Evolutionary conservation across 1,140 invertebrate species (phyloP).

Genomic region (Brachystomella parvula): DNA sequence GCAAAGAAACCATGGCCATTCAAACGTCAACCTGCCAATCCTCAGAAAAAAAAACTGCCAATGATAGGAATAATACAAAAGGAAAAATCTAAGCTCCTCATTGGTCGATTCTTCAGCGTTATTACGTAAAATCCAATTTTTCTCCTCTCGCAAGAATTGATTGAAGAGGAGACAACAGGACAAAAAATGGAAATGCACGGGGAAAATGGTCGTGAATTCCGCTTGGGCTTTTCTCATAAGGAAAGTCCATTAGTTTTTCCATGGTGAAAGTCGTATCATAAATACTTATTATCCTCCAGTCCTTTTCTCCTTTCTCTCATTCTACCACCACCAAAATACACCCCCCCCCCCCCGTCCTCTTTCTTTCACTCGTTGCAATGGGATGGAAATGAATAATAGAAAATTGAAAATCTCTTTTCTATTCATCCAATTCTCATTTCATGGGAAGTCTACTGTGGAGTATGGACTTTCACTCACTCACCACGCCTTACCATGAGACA

Average conservation of each 20-base stretch:
- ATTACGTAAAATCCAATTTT: no score
- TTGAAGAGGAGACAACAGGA: neutral
- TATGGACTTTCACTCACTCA: constrained; percentile 3
- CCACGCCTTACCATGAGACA: neutral
- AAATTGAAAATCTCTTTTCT: constrained; percentile 2
- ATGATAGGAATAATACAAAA: no score
- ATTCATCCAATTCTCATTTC: constrained; percentile 9
- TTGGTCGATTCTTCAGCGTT: no score
- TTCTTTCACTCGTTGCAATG: neutral
- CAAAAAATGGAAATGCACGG: neutral
- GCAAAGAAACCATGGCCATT: neutral
- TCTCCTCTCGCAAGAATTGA: no score
- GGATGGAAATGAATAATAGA: constrained; percentile 13
- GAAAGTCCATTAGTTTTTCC: constrained; percentile 8
- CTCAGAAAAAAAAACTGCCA: no score
- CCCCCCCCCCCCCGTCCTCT: neutral
- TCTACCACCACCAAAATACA: no score
- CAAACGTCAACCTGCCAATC: neutral
- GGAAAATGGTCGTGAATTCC: neutral
- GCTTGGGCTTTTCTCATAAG: neutral
- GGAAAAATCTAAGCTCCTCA: no score
- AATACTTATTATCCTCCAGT: constrained; percentile 9
- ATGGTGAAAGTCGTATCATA: constrained; percentile 11
- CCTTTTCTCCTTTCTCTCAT: neutral
- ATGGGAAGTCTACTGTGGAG: neutral